Percentiles rank a stretch among this genome's conserved stretches.
These are phyloP conservation scores for Uria aalge DNA, from an alignment of 2,113 vertebrate species.

Conservation along the genomic window DNA sequence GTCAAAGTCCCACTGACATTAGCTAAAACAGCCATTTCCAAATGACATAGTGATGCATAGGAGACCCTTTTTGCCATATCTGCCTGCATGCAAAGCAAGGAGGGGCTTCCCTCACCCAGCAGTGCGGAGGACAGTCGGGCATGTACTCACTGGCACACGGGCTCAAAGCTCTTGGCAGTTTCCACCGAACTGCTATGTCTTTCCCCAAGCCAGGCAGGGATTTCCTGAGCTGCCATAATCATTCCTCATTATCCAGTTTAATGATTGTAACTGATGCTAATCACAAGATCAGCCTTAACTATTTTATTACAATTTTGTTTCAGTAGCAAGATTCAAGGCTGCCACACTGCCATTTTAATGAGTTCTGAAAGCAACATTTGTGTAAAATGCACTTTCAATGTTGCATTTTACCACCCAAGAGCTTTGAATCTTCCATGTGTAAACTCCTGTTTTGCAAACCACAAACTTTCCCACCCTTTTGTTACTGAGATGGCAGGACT, in stretches of 20 bases:
- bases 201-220: neutral
- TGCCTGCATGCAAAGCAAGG: neutral
- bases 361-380: neutral
- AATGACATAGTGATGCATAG: neutral
- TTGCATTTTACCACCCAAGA: accelerated
- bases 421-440: neutral
- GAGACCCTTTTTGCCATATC: neutral
- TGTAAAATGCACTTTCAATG: neutral
- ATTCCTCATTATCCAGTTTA: neutral
- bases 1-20: neutral
- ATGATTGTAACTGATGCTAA: neutral
- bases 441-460: neutral
- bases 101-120: neutral
- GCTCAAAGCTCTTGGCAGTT: neutral
- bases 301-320: neutral
- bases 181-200: neutral
- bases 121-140: neutral
- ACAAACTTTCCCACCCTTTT: neutral
- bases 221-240: neutral
- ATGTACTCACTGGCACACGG: neutral
- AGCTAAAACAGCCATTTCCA: neutral
- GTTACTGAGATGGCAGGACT: neutral
- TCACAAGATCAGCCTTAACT: neutral
- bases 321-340: neutral
- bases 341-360: neutral